Percentiles rank a stretch among this genome's conserved stretches.
Evolutionary conservation across 2,888 invertebrate genomes (phyloP).

Genomic region (Pollenia angustigena): DNA sequence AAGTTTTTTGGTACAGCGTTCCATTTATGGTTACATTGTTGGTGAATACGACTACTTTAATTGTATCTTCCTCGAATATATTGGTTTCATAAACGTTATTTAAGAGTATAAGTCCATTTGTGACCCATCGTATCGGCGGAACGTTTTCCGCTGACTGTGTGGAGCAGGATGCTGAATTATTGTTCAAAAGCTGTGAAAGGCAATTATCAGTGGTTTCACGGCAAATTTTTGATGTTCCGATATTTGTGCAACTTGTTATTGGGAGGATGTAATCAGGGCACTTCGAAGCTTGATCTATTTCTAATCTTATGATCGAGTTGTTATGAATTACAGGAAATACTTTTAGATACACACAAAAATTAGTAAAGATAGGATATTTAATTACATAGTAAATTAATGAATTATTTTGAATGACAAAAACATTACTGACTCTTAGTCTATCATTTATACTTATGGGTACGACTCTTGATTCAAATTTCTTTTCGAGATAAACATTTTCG

Average conservation of each 20-base stretch:
- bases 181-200: background rate
- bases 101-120: no score
- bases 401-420: background rate
- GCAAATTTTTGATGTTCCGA: background rate
- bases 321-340: slow-evolving; percentile 22
- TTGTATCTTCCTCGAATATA: no score
- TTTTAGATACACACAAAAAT: slow-evolving; percentile 31
- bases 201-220: background rate
- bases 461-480: slow-evolving; percentile 2
- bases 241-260: background rate
- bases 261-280: no score
- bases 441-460: slow-evolving; percentile 32
- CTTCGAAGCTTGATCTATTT: no score
- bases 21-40: slow-evolving; percentile 17
- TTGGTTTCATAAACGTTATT: no score
- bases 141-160: background rate
- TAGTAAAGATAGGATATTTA: slow-evolving; percentile 15
- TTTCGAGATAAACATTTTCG: slow-evolving; percentile 11
- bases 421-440: slow-evolving; percentile 30
- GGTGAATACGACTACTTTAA: background rate
- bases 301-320: background rate
- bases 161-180: slow-evolving; percentile 7
- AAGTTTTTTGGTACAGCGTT: background rate
- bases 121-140: no score
- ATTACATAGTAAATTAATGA: slow-evolving; percentile 16